Conservation (phyloP, 2,113 vertebrate genomes). For the Chloroceryle aenea region DNA sequence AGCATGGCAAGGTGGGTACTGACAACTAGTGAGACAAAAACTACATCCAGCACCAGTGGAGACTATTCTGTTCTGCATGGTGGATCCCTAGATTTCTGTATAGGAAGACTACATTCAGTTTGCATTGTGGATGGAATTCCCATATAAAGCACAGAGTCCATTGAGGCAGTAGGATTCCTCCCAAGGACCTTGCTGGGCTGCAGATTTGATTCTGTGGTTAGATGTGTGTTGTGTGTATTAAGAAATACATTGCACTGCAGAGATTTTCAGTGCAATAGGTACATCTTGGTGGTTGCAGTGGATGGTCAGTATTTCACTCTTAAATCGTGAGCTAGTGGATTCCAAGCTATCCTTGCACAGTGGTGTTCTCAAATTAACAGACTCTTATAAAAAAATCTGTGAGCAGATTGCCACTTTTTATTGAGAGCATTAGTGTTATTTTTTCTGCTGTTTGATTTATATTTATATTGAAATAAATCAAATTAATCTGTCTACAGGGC, state of each 20-base stretch:
- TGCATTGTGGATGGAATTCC: background rate
- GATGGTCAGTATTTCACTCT: background rate
- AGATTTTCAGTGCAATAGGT: background rate
- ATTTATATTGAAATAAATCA: background rate
- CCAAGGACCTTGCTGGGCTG: background rate
- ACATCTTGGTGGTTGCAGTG: background rate
- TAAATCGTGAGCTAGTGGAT: background rate
- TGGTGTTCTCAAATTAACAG: background rate
- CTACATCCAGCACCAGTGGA: background rate
- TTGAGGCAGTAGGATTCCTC: background rate
- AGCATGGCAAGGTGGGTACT: conserved; percentile 84
- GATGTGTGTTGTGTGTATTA: background rate
- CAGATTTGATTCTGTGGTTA: background rate
- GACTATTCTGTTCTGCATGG: background rate
- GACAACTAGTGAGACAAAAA: background rate
- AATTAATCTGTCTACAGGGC: conserved; percentile 72
- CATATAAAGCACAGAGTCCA: background rate
- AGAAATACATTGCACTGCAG: background rate
- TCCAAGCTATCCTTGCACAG: background rate
- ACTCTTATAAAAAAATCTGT: background rate
- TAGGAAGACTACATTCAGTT: background rate
- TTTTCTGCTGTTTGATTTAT: background rate
- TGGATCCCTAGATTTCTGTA: background rate
- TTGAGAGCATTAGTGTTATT: background rate
- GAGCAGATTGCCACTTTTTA: background rate